Conservation (phyloP, 2,113 vertebrate species). For the Chloropsis hardwickii region DNA sequence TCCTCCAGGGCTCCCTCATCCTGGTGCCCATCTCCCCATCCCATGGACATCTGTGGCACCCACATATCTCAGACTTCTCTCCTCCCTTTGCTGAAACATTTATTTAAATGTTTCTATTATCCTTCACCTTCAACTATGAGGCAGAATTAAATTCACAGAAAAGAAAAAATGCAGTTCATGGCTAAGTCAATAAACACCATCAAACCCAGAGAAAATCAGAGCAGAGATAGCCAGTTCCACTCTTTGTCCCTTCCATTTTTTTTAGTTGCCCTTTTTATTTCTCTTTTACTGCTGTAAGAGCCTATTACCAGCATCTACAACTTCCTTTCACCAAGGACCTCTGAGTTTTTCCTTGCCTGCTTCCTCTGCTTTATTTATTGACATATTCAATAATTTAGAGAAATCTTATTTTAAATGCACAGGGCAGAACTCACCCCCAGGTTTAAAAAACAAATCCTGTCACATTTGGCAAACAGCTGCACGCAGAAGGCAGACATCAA, state of each 20-base stretch:
- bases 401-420: slow-evolving; percentile 54
- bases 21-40: accelerated
- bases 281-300: not conserved
- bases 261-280: not conserved
- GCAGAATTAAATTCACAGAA: not conserved
- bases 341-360: slow-evolving; percentile 37
- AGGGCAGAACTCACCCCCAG: slow-evolving; percentile 49
- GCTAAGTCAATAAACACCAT: not conserved
- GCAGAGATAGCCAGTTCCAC: not conserved
- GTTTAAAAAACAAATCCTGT: slow-evolving; percentile 57
- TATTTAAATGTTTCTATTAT: not conserved
- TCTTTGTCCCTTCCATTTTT: not conserved
- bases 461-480: slow-evolving; percentile 29
- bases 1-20: not conserved
- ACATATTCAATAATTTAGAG: slow-evolving; percentile 65
- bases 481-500: slow-evolving; percentile 5
- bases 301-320: not conserved
- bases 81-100: not conserved
- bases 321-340: slow-evolving; percentile 43
- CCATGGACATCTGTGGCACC: accelerated
- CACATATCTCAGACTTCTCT: not conserved
- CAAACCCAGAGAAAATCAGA: not conserved
- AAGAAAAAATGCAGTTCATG: not conserved
- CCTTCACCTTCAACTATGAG: not conserved
- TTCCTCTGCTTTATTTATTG: slow-evolving; percentile 52